Conservation (phyloP, 1,140 invertebrate genomes). For the Delia radicum region DNA sequence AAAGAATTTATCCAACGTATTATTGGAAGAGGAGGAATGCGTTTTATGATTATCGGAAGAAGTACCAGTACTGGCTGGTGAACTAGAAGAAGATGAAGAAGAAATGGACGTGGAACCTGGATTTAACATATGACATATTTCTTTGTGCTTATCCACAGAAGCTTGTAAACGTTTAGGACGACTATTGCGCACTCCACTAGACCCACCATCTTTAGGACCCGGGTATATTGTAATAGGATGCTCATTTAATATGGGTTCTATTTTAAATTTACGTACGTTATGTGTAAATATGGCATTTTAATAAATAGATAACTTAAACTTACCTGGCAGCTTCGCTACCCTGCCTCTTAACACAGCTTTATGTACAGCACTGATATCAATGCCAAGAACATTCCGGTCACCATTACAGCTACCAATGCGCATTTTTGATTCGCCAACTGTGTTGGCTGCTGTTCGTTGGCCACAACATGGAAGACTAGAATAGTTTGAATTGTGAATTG, state of each 20-base stretch:
- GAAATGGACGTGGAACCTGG: conserved; percentile 37
- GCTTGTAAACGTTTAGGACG: conserved; percentile 67
- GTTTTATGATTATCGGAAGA: conserved; percentile 18
- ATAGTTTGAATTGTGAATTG: conserved; percentile 41
- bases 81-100: conserved; percentile 39
- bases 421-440: conserved; percentile 5
- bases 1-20: conserved; percentile 20
- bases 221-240: conserved; percentile 66
- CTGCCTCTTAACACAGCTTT: conserved; percentile 52
- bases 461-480: conserved; percentile 54
- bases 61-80: conserved; percentile 28
- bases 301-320: too few relatives aligned
- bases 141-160: conserved; percentile 72
- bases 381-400: conserved; percentile 49
- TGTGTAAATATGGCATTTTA: neutral
- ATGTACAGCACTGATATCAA: conserved; percentile 54
- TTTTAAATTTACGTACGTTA: too few relatives aligned
- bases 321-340: conserved; percentile 46
- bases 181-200: conserved; percentile 36
- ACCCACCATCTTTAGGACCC: conserved; percentile 59
- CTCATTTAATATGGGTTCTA: conserved; percentile 58
- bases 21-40: conserved; percentile 30
- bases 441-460: conserved; percentile 28
- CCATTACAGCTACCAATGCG: conserved; percentile 44
- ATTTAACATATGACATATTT: conserved; percentile 64